These are phyloP conservation scores for Chiridota heheva DNA, from an alignment of 35 echinoderm and acorn worm species.

Conservation along the genomic window DNA sequence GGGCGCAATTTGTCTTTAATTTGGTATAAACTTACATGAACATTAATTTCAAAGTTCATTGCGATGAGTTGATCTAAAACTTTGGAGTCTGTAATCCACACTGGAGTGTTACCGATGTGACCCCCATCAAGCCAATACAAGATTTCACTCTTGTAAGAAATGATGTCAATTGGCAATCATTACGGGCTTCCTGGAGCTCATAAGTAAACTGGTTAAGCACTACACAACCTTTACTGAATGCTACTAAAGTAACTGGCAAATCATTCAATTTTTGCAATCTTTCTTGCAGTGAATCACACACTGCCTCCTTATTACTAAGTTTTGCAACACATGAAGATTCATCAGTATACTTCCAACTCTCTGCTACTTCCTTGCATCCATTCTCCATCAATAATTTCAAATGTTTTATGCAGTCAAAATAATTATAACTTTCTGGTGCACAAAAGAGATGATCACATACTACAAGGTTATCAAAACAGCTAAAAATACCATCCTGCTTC, in stretches of 20 bases:
- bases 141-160: constrained; percentile 38
- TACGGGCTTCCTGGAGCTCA: constrained; percentile 45
- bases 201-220: constrained; percentile 64
- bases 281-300: not conserved
- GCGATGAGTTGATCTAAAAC: constrained; percentile 22
- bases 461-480: constrained; percentile 73
- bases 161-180: not conserved
- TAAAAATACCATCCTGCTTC: constrained; percentile 59
- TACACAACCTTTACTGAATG: constrained; percentile 82
- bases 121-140: constrained; percentile 73
- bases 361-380: not conserved
- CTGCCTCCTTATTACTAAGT: not conserved
- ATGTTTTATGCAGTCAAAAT: constrained; percentile 48
- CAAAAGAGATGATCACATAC: constrained; percentile 36
- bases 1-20: constrained; percentile 34
- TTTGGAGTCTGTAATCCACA: constrained; percentile 65
- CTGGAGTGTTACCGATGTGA: constrained; percentile 3
- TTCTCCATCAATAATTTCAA: constrained; percentile 23
- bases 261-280: not conserved
- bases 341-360: not conserved
- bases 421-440: constrained; percentile 30
- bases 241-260: constrained; percentile 42
- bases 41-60: constrained; percentile 24
- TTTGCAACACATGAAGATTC: not conserved
- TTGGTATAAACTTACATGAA: constrained; percentile 68